Conservation (phyloP, 2,113 vertebrate genomes). For the Chunga burmeisteri region DNA sequence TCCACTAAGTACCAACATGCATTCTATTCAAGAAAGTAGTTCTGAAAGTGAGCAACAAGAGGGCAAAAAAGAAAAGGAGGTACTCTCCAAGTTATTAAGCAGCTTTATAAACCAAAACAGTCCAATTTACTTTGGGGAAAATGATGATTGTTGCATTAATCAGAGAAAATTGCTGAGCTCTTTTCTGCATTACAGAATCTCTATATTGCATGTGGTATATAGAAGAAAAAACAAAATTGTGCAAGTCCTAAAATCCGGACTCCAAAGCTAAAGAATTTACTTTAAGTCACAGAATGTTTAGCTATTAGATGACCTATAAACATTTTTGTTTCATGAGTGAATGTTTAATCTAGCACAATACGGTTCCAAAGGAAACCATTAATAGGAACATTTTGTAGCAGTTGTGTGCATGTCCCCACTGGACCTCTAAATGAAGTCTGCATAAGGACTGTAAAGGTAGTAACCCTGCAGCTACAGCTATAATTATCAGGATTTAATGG, state of each 20-base stretch:
- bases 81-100: background rate
- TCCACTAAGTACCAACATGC: background rate
- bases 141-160: constrained; percentile 36
- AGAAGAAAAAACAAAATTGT: background rate
- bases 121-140: background rate
- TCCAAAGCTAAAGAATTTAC: background rate
- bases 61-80: background rate
- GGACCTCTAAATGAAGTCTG: constrained; percentile 71
- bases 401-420: constrained; percentile 58
- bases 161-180: constrained; percentile 18
- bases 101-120: constrained; percentile 13
- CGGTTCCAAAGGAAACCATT: constrained; percentile 49
- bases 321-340: constrained; percentile 55
- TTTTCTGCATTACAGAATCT: background rate
- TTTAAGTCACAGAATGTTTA: background rate
- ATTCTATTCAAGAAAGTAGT: background rate
- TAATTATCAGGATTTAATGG: constrained; percentile 72
- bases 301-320: constrained; percentile 39
- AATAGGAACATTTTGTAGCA: constrained; percentile 61
- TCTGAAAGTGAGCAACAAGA: background rate
- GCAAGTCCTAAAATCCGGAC: background rate
- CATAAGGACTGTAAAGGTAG: constrained; percentile 62
- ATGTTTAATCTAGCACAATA: constrained; percentile 54
- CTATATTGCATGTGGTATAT: background rate
- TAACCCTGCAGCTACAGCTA: constrained; percentile 67